Base-by-base conservation (phyloP, 2,888 invertebrate genomes). In the Andrena chrysosceles region DNA sequence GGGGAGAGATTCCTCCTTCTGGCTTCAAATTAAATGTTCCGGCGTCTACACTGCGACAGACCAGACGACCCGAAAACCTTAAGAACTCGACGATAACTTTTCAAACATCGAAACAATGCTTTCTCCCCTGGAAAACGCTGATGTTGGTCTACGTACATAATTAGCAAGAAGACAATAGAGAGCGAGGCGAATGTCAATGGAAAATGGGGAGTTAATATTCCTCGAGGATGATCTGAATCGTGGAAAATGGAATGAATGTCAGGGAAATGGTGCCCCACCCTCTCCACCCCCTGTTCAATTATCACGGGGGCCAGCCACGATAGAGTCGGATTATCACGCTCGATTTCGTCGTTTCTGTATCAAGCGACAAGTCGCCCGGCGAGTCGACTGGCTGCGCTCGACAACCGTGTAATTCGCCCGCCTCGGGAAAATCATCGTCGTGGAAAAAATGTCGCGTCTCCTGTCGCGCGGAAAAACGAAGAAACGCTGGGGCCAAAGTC, bases 351-450 rank as follows among this genome's bases (percentile, higher is more conserved):
- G 87, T 84, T 82, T 81, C 69, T 77, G 79, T 87, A 85, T 90
- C 88, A 88, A 91, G 85, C 89, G 89, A 89, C 87, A 83, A 87
- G 86, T 82, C 78, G 56, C 81, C 71, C 64, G 77, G 63, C 77
- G 76, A 80, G 85, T 78, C 82, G 33, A 59, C 80, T 56, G 23
- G 83, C 92, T 93, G 93, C 88, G 82, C 59, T 87, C 92, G 93
- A 93, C 93, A 93, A 91, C 86, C 93, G 93, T 93, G 91, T 93
- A 93, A 93, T 93, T 93, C 92, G 91, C 85, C 90, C 85, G 90
- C 89, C 90, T 81, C 88, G 89, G 86, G 81, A 88, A 42, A 89
- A 85, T 86, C 90, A 90, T 89, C 92, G 89, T 87, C 85, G 89
- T 84, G 92, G 90, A 92, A 92, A 90, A 91, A 91, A 89, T 83